These are phyloP conservation scores for Xiphorhynchus erythropygius DNA, from an alignment of 2,797 vertebrate genomes.

Conservation along the genomic window DNA sequence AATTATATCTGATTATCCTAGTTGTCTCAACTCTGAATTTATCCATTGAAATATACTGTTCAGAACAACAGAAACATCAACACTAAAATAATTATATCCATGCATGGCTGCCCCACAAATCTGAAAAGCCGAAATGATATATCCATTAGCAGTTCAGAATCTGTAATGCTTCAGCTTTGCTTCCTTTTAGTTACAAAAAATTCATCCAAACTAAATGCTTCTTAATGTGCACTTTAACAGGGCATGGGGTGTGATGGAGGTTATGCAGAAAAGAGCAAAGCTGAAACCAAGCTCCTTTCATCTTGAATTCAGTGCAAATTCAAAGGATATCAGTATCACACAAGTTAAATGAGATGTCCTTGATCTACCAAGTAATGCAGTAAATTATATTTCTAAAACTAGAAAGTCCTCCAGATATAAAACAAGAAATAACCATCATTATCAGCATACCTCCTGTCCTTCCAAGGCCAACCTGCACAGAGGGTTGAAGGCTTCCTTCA, in stretches of 20 bases:
- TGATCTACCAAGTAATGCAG: neutral
- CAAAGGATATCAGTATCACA: neutral
- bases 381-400: neutral
- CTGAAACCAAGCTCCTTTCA: conserved; percentile 34
- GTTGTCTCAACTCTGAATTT: neutral
- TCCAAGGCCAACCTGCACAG: conserved; percentile 91
- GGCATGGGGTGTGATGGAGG: neutral
- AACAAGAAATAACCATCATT: neutral
- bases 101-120: neutral
- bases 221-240: neutral
- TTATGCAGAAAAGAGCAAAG: conserved; percentile 24
- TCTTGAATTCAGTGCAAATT: neutral
- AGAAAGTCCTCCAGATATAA: neutral
- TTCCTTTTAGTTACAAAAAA: neutral
- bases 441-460: conserved; percentile 89
- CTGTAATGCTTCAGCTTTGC: neutral
- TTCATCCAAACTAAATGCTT: neutral
- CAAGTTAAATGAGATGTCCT: conserved; percentile 42
- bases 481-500: conserved; percentile 94
- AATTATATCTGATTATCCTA: neutral
- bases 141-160: neutral
- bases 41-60: neutral
- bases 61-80: neutral
- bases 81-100: neutral
- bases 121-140: neutral